phyloP scores from a whole-genome alignment of 2,113 vertebrate species.

The Onychostoma macrolepis region DNA sequence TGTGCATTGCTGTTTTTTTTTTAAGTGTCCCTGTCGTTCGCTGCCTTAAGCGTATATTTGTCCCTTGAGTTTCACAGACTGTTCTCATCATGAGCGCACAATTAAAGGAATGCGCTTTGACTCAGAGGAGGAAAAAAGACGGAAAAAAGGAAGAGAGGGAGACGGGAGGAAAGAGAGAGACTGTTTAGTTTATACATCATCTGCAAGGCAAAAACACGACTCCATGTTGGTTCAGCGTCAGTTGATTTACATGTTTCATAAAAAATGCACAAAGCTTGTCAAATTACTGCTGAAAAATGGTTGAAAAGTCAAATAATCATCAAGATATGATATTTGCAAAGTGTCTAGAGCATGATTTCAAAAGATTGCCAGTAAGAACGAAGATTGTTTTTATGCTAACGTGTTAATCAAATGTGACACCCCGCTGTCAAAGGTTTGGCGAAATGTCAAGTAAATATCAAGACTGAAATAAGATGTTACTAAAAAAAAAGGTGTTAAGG shows the following conservation, averaged over 20 bases:
- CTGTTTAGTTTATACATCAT: constrained; percentile 34
- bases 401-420: neutral
- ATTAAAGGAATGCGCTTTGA: constrained; percentile 23
- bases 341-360: constrained; percentile 14
- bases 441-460: neutral
- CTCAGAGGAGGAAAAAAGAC: neutral
- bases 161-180: neutral
- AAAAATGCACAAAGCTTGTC: constrained; percentile 23
- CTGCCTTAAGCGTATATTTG: constrained; percentile 39
- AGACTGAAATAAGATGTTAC: neutral
- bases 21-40: constrained; percentile 27
- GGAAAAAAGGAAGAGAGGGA: constrained; percentile 15
- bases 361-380: constrained; percentile 1
- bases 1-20: constrained; percentile 10
- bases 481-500: neutral
- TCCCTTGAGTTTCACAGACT: constrained; percentile 25
- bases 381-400: constrained; percentile 11
- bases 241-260: constrained; percentile 24
- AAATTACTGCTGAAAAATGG: neutral
- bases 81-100: constrained; percentile 24
- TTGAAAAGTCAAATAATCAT: neutral
- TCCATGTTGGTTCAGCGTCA: neutral
- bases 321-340: constrained; percentile 14
- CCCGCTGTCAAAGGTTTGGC: neutral
- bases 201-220: neutral